Percentiles rank a stretch among this genome's conserved stretches.
Evolutionary conservation across 2,888 invertebrate species (phyloP).

Genomic region (Frankliniella fusca): DNA sequence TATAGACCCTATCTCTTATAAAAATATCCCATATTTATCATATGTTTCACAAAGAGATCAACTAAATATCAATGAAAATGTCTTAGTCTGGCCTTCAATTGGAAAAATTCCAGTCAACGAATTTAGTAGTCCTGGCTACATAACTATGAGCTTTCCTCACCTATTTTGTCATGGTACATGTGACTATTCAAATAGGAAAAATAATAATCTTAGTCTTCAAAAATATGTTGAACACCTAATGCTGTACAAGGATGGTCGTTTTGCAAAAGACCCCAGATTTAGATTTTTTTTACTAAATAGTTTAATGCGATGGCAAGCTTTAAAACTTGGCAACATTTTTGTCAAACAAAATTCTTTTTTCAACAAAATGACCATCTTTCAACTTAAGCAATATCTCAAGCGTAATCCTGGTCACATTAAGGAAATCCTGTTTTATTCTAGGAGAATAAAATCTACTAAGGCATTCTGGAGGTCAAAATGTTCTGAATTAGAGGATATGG

Average conservation of each 20-base stretch:
- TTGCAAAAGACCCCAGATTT: constrained; percentile 30
- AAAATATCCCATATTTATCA: neutral
- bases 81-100: constrained; percentile 21
- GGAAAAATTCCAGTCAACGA: constrained; percentile 28
- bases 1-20: neutral
- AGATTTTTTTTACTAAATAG: constrained; percentile 27
- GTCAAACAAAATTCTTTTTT: neutral
- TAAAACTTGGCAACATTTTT: neutral
- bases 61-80: neutral
- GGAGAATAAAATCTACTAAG: neutral
- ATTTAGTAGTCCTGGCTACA: constrained; percentile 31
- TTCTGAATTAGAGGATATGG: neutral
- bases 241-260: constrained; percentile 28
- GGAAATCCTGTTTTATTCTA: neutral
- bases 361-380: neutral
- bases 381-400: neutral
- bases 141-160: constrained; percentile 33
- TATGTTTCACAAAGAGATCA: neutral
- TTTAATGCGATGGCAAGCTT: neutral
- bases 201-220: neutral
- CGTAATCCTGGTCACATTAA: neutral
- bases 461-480: neutral
- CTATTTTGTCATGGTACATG: constrained; percentile 33
- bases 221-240: constrained; percentile 29
- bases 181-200: constrained; percentile 30